Evolutionary conservation across 2,797 vertebrate species (phyloP).

Genomic region (Leptodactylus fallax): DNA sequence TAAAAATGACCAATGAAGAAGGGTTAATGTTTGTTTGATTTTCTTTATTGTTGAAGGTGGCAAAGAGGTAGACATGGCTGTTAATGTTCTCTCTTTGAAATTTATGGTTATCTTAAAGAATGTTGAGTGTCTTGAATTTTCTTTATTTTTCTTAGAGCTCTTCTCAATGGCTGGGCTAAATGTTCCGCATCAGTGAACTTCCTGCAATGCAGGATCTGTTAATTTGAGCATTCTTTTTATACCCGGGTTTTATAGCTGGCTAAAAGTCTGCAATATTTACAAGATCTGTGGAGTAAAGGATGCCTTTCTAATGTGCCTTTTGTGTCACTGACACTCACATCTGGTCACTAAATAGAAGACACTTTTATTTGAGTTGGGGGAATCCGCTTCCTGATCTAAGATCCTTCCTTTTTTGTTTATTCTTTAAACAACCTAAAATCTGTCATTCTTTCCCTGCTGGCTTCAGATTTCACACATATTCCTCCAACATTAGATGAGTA

Average conservation of each 20-base stretch:
- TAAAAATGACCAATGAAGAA: background rate
- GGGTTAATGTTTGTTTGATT: constrained; percentile 13
- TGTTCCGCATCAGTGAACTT: constrained; percentile 87
- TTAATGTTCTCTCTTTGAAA: constrained; percentile 22
- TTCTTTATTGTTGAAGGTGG: constrained; percentile 12
- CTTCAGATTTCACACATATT: constrained; percentile 41
- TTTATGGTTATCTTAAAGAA: constrained; percentile 65
- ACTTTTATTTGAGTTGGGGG: constrained; percentile 72
- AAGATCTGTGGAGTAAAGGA: constrained; percentile 82
- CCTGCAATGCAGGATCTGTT: constrained; percentile 83
- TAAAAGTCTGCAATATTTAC: constrained; percentile 82
- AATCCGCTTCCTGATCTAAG: constrained; percentile 72
- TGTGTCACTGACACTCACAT: constrained; percentile 75
- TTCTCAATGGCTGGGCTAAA: constrained; percentile 84
- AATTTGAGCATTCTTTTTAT: constrained; percentile 75
- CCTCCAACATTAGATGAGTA: background rate
- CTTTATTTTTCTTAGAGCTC: constrained; percentile 65
- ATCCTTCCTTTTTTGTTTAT: constrained; percentile 66
- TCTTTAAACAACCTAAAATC: constrained; percentile 61
- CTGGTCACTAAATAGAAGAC: constrained; percentile 70
- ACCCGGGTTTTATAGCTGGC: constrained; percentile 71
- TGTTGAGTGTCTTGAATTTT: constrained; percentile 43
- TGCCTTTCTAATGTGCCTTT: constrained; percentile 70
- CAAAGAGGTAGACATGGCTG: background rate
- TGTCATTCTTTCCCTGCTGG: constrained; percentile 25